phyloP scores from a whole-genome alignment of 2,113 vertebrate genomes.

The Morone chrysops region DNA sequence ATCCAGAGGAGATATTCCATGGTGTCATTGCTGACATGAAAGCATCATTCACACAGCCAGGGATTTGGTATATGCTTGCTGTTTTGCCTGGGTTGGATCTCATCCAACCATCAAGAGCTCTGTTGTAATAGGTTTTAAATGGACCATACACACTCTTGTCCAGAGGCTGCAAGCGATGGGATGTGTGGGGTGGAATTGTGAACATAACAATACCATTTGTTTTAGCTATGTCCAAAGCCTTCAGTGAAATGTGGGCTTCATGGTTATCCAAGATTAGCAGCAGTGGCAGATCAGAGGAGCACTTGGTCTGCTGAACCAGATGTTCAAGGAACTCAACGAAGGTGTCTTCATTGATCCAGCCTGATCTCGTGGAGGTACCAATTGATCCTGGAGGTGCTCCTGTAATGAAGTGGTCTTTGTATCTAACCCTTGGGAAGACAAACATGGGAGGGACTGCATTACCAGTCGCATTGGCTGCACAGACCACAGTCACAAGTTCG shows the following conservation, averaged over 20 bases:
- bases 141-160: slow-evolving; percentile 44
- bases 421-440: slow-evolving; percentile 40
- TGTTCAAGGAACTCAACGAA: slow-evolving; percentile 37
- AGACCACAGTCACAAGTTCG: too few species aligned
- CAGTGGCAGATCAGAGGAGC: slow-evolving; percentile 31
- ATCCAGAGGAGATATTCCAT: background rate
- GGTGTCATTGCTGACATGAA: slow-evolving; percentile 47
- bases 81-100: slow-evolving; percentile 31
- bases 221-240: slow-evolving; percentile 27
- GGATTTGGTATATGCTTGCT: slow-evolving; percentile 35
- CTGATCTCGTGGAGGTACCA: slow-evolving; percentile 37
- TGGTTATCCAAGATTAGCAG: slow-evolving; percentile 59
- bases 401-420: slow-evolving; percentile 40
- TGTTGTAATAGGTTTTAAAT: slow-evolving; percentile 35
- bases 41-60: slow-evolving; percentile 36
- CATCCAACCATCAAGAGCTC: slow-evolving; percentile 44
- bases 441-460: slow-evolving; percentile 13
- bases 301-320: slow-evolving; percentile 46
- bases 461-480: slow-evolving; percentile 51
- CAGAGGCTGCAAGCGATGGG: slow-evolving; percentile 54
- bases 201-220: slow-evolving; percentile 51
- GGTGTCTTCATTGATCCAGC: slow-evolving; percentile 57
- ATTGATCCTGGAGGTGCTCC: slow-evolving; percentile 44
- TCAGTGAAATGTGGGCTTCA: slow-evolving; percentile 31
- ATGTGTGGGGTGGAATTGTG: slow-evolving; percentile 51